Base-by-base conservation (phyloP, 2,888 invertebrate genomes). In the Caenorhabditis sinica region DNA sequence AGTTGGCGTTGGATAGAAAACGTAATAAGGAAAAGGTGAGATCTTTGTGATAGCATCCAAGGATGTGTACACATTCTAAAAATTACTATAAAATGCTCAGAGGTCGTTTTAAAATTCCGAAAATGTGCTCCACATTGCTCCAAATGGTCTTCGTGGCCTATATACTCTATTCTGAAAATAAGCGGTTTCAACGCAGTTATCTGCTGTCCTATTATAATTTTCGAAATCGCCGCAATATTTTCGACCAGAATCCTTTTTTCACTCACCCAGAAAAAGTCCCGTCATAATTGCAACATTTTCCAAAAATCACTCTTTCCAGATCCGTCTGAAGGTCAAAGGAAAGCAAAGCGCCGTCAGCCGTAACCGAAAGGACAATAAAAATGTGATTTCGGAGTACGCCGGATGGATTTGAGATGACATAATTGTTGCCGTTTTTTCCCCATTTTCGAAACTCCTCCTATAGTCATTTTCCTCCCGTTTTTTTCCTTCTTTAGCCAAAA, bases 371-470 rank as follows among this genome's bases (percentile, higher is more conserved):
- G 87, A 89, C 28, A 92, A 92, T 72, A 82, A 82, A 63, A 87
- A 90, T 65, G 83, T 90, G n/a, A 91, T 92, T 87, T 82, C 85
- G 45, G 92, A 92, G 77, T 91, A 92, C 81, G 89, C 88, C 56
- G 92, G 90, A 61, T 92, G 92, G 92, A 87, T 87, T 83, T 87
- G 73, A 83, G 23, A 53, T 4, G 45, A 51, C 11, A 11, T 58
- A 56, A 13, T 61, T 61, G 17, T 23, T 80, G 9, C 13, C 40
- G 2, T 9, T 36, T 36, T 36, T 40, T 40, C 13, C 13, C 13
- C 11, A 40, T 40, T 40, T 40, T 40, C 8, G 13, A 40, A 40
- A 40, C 13, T 71, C 25, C n/a, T 56, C 13, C 49, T 82, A 23
- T 36, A 33, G 58, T 8, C 69, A 65, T 45, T 58, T 53, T n/a